A percentile compares a stretch with the other conserved stretches of the same genome.
These are phyloP conservation scores for Saturnia pavonia DNA, from an alignment of 2,888 invertebrate species.

Conservation along the genomic window DNA sequence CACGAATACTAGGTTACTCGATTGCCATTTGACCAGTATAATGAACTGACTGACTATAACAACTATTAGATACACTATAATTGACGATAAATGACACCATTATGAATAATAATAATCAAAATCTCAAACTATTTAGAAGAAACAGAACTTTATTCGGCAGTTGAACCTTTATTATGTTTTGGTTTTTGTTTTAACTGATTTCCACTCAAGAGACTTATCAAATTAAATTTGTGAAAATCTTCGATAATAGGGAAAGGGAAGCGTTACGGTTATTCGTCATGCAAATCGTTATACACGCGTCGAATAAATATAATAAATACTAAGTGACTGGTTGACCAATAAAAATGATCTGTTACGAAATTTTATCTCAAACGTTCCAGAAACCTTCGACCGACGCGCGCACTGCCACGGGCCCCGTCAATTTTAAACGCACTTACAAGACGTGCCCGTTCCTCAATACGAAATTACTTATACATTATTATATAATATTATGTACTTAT, in stretches of 20 bases:
- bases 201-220: not conserved
- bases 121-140: no score
- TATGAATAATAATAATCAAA: no score
- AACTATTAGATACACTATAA: no score
- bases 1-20: no score
- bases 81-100: no score
- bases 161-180: no score
- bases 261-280: not conserved
- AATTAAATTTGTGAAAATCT: not conserved
- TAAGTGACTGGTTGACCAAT: not conserved
- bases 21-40: no score
- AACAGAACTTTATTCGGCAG: no score
- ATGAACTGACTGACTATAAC: no score
- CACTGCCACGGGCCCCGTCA: not conserved
- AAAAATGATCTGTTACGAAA: constrained; percentile 6
- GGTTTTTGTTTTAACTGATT: not conserved
- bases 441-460: not conserved
- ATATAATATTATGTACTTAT: not conserved
- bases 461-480: not conserved
- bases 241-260: not conserved
- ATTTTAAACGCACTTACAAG: not conserved
- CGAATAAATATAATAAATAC: constrained; percentile 3
- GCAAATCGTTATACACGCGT: not conserved
- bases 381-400: constrained; percentile 49
- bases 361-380: constrained; percentile 43